Percentiles rank a stretch among this genome's conserved stretches.
These are phyloP conservation scores for Eupelmus urozonus DNA, from an alignment of 2,888 invertebrate species.

Conservation along the genomic window DNA sequence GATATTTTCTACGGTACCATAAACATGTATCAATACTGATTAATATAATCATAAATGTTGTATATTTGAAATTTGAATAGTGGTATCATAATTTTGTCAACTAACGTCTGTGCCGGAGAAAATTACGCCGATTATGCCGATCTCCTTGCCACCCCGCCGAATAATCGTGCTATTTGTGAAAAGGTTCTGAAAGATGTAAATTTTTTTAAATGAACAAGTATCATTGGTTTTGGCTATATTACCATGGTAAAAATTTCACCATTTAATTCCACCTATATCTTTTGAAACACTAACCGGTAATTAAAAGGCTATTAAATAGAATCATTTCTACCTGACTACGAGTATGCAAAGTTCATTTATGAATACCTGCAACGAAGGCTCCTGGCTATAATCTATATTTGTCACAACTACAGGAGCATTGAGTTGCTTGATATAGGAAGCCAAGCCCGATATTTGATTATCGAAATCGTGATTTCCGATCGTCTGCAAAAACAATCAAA, in stretches of 20 bases:
- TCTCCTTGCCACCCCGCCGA: constrained; percentile 81
- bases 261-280: too few relatives aligned
- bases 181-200: constrained; percentile 76
- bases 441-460: constrained; percentile 84
- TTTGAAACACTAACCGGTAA: neutral
- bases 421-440: constrained; percentile 83
- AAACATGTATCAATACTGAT: neutral
- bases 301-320: neutral
- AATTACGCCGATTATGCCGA: constrained; percentile 91
- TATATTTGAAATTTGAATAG: neutral
- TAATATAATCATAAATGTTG: neutral
- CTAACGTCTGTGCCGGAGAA: constrained; percentile 83
- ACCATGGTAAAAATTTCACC: constrained; percentile 7
- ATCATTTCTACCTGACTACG: neutral
- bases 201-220: too few relatives aligned
- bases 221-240: too few relatives aligned
- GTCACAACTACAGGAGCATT: constrained; percentile 85
- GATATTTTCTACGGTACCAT: constrained; percentile 54
- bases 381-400: constrained; percentile 85
- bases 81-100: constrained; percentile 52
- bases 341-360: neutral
- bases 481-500: constrained; percentile 79
- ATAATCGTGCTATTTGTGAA: constrained; percentile 84
- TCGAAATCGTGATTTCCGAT: constrained; percentile 94
- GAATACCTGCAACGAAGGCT: constrained; percentile 79